Percentiles rank a stretch among this genome's conserved stretches.
phyloP scores from a whole-genome alignment of 2,113 vertebrate genomes.

The Ictalurus furcatus region DNA sequence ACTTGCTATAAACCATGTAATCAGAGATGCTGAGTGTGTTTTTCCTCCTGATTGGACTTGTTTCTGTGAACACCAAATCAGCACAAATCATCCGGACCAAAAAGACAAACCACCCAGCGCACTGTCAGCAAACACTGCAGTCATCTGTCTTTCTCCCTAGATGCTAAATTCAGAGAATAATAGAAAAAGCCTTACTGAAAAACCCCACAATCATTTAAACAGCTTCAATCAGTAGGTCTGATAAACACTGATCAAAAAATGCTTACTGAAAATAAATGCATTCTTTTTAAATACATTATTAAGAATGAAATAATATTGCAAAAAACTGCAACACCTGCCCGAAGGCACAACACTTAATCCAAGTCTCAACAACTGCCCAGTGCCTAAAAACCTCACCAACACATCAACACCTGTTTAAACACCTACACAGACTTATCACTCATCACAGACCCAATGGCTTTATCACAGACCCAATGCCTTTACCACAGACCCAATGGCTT shows the following conservation, averaged over 20 bases:
- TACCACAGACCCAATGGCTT: not conserved
- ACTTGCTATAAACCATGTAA: slow-evolving; percentile 9
- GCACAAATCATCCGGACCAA: slow-evolving; percentile 57
- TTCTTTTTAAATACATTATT: not conserved
- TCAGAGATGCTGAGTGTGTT: slow-evolving; percentile 42
- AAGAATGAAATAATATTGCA: not conserved
- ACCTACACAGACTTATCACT: too few species aligned
- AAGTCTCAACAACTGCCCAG: not conserved
- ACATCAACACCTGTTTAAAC: not conserved
- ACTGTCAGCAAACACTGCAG: slow-evolving; percentile 53
- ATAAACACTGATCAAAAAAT: not conserved
- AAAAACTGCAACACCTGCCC: not conserved
- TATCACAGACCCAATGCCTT: not conserved
- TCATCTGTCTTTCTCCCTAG: not conserved
- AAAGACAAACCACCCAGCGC: slow-evolving; percentile 42
- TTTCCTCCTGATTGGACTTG: slow-evolving; percentile 51
- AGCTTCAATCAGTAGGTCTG: slow-evolving; percentile 4
- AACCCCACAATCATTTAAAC: not conserved
- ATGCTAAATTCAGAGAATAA: slow-evolving; percentile 5
- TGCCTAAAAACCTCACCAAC: not conserved
- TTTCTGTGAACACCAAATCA: slow-evolving; percentile 63
- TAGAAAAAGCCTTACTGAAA: not conserved
- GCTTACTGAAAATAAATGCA: not conserved
- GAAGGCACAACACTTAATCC: not conserved
- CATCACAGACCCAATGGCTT: too few species aligned